A percentile compares a stretch with the other conserved stretches of the same genome.
phyloP scores from a whole-genome alignment of 1,140 invertebrate genomes.

The Penaeus chinensis region DNA sequence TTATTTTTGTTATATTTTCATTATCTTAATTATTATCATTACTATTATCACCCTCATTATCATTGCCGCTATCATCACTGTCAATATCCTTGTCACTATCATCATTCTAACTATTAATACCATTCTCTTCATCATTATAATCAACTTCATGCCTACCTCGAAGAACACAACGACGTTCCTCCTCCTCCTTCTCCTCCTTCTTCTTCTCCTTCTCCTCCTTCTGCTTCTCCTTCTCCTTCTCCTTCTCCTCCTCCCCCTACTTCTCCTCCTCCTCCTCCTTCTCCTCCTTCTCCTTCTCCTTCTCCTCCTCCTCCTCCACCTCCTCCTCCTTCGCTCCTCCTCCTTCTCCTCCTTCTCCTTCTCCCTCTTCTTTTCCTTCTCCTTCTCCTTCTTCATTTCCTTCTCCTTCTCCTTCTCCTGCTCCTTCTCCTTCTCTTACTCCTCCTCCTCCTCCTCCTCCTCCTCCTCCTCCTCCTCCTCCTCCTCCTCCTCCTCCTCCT shows the following conservation, averaged over 20 bases:
- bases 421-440: not conserved
- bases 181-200: not conserved
- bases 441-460: not conserved
- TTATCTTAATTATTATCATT: too few species aligned
- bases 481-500: too few species aligned
- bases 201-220: not conserved
- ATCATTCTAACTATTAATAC: too few species aligned
- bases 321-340: not conserved
- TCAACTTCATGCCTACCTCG: too few species aligned
- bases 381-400: not conserved
- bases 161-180: too few species aligned
- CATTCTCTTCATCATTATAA: too few species aligned
- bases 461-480: slow-evolving; percentile 21
- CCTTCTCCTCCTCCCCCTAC: not conserved
- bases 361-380: not conserved
- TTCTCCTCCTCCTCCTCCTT: not conserved
- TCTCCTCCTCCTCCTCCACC: not conserved
- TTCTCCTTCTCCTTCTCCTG: not conserved
- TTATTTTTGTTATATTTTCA: too few species aligned
- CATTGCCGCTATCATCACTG: too few species aligned
- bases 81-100: too few species aligned
- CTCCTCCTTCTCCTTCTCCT: not conserved
- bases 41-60: too few species aligned
- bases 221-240: too few species aligned
- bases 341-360: slow-evolving; percentile 17